Evolutionary conservation across 37 sponge, comb jelly and placozoan genomes (phyloP).

Genomic region (Oopsacas minuta): DNA sequence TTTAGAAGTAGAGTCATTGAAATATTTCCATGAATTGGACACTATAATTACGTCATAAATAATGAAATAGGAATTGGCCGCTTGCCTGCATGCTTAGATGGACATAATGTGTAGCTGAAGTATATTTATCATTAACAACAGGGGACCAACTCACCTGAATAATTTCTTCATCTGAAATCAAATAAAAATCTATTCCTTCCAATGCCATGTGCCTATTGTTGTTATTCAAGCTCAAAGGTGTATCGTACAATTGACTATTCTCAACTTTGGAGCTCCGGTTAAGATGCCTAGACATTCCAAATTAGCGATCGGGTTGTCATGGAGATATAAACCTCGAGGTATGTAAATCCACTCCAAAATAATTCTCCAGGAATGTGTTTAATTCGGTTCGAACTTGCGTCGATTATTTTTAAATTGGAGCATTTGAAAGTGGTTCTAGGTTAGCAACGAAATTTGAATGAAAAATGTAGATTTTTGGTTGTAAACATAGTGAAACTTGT

Average conservation of each 20-base stretch:
- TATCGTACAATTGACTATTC: background rate
- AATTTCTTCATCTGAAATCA: constrained; percentile 14
- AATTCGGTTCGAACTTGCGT: constrained; percentile 11
- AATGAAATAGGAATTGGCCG: too few relatives aligned
- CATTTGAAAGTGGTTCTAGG: background rate
- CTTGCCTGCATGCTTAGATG: too few relatives aligned
- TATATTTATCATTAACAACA: too few relatives aligned
- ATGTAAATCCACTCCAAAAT: constrained; percentile 6
- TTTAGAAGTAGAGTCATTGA: too few relatives aligned
- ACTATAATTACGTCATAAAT: too few relatives aligned
- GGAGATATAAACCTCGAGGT: background rate
- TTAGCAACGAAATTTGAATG: background rate
- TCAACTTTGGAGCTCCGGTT: background rate
- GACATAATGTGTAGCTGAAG: too few relatives aligned
- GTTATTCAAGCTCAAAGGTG: constrained; percentile 14
- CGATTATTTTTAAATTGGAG: background rate
- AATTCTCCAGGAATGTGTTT: background rate
- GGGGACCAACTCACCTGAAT: background rate
- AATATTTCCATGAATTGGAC: too few relatives aligned
- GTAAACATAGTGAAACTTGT: background rate
- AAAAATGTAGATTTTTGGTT: background rate
- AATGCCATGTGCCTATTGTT: background rate
- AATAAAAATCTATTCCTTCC: constrained; percentile 13
- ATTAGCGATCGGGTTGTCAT: background rate
- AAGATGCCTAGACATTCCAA: background rate